Evolutionary conservation across 2,888 invertebrate species (phyloP), one percentile per base, ranked within the genome.

Genomic region (Machimus atricapillus): DNA sequence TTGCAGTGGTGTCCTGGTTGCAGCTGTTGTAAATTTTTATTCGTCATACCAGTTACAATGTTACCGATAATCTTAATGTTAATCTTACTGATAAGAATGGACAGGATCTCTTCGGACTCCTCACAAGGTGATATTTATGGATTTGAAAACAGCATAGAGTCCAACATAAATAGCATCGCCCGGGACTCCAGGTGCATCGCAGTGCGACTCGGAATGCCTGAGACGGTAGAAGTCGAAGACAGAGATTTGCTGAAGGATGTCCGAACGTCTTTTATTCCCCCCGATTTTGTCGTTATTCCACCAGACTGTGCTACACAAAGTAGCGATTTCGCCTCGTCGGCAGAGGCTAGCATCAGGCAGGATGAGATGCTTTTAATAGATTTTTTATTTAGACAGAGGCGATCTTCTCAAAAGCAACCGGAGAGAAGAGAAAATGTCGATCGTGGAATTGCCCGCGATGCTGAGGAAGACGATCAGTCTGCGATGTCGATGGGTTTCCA

Each of bases 211-310:
- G 90, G 90, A 2, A 89, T 91, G 3, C 91, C 91, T 58, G 90
- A 90, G 79, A 90, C 90, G 2, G 56, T 91, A 37, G 92, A 94
- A 89, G 92, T 94, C 19, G 94, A 95, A 87, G 94, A 95, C 87
- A 92, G 94, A 85, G 94, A 94, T 78, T 92, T 95, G 0, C 93
- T 95, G 90, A 93, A 94, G 89, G 95, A 95, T 88, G 94, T 94
- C 85, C 93, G 94, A 78, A 95, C 95, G 0, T 95, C 95, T 19
- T 95, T 94, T 89, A 91, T 95, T 73, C 95, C 95, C 0, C 91
- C 92, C 0, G 94, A 94, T 86, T 93, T 93, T 76, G 91, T 94
- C 73, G 91, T 93, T 73, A 91, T 94, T 52, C 93, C 94, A 0
- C 90, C 91, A 7, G 91, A 92, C 76, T 93, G 92, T 87, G 88